These are phyloP conservation scores for Phaethon lepturus DNA, from an alignment of 2,113 vertebrate genomes.

Conservation along the genomic window DNA sequence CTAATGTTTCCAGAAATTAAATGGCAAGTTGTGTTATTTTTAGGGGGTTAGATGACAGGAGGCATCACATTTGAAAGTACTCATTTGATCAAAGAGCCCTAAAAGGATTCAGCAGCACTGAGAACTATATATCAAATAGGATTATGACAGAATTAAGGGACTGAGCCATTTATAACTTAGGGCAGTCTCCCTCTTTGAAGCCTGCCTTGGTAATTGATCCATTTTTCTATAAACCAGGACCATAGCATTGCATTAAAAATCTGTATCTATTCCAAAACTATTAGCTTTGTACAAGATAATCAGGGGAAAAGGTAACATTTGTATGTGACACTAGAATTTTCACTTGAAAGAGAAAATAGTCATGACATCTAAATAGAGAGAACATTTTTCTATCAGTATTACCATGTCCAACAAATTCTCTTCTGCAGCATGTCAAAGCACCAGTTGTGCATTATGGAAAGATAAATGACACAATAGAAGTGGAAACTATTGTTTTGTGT, in stretches of 20 bases:
- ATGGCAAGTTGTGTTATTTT: conserved; percentile 70
- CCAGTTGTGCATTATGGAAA: conserved; percentile 54
- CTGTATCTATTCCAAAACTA: conserved; percentile 70
- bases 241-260: conserved; percentile 73
- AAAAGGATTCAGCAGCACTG: conserved; percentile 75
- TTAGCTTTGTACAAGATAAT: conserved; percentile 74
- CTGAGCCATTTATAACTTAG: conserved; percentile 76
- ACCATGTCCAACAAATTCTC: conserved; percentile 62
- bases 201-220: conserved; percentile 74
- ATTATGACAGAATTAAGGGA: conserved; percentile 81
- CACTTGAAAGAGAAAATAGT: conserved; percentile 60
- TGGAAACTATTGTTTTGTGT: conserved; percentile 37
- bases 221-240: conserved; percentile 76
- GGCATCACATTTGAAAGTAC: conserved; percentile 71
- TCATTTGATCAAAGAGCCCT: conserved; percentile 80
- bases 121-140: conserved; percentile 80
- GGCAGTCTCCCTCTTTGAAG: conserved; percentile 78
- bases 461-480: conserved; percentile 51
- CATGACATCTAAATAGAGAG: conserved; percentile 54
- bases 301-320: conserved; percentile 64
- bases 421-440: conserved; percentile 47
- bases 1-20: conserved; percentile 63
- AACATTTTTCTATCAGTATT: conserved; percentile 48
- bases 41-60: conserved; percentile 68
- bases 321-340: conserved; percentile 63